A percentile compares a stretch with the other conserved stretches of the same genome.
Evolutionary conservation across 2,797 vertebrate species (phyloP).

Genomic region (Discoglossus pictus): DNA sequence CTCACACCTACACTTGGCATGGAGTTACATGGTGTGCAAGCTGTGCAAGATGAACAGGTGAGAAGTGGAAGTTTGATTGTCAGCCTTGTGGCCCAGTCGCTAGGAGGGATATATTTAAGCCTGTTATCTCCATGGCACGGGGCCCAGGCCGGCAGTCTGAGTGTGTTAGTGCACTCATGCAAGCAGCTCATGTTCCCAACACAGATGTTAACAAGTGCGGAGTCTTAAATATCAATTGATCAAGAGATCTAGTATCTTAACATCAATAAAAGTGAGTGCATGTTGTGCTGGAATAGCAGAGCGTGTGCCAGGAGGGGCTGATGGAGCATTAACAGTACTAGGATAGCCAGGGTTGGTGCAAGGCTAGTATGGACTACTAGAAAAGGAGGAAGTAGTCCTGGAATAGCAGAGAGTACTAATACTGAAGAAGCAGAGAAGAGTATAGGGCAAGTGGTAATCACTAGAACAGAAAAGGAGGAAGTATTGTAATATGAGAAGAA

Average conservation of each 20-base stretch:
- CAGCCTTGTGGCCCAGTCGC: constrained; percentile 1
- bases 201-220: constrained; percentile 35
- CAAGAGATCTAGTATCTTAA: constrained; percentile 28
- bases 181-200: constrained; percentile 29
- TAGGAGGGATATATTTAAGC: not conserved
- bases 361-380: no score
- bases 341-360: no score
- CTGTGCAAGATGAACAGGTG: no score
- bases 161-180: constrained; percentile 16
- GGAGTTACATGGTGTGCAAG: no score
- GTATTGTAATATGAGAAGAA: no score
- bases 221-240: constrained; percentile 43
- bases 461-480: no score
- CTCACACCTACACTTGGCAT: no score
- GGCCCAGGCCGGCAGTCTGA: constrained; percentile 1
- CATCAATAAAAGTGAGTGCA: constrained; percentile 20
- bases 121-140: not conserved
- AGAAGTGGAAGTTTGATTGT: constrained; percentile 67
- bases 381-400: no score
- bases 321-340: no score
- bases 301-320: not conserved
- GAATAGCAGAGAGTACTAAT: not conserved
- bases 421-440: no score
- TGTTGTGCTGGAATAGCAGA: not conserved
- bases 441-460: no score